Base-by-base conservation (phyloP, 1,140 invertebrate genomes). In the Apocrypta bakeri region DNA sequence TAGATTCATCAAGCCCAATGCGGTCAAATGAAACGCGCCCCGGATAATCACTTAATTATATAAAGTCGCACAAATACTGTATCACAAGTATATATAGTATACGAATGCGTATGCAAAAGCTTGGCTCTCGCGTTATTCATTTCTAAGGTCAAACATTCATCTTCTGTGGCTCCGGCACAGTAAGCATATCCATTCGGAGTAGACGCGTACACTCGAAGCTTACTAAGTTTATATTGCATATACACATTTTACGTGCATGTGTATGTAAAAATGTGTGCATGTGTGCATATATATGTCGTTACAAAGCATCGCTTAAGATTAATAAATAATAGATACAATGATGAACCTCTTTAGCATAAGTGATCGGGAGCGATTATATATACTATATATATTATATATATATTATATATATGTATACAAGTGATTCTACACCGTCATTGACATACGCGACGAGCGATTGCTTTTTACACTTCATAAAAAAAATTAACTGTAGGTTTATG, bases 61-160 rank as follows among this genome's bases (percentile, higher is more conserved):
- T 64, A 64, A 64, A n/a, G n/a, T n/a, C n/a, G n/a, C n/a, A n/a
- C n/a, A n/a, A n/a, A n/a, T n/a, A n/a, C n/a, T n/a, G n/a, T n/a
- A n/a, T n/a, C n/a, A n/a, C n/a, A n/a, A n/a, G n/a, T n/a, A n/a
- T n/a, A n/a, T n/a, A n/a, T n/a, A n/a, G n/a, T n/a, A n/a, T n/a
- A n/a, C n/a, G n/a, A n/a, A n/a, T n/a, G n/a, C n/a, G n/a, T n/a
- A n/a, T n/a, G n/a, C n/a, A n/a, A n/a, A n/a, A 24, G 40, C 40
- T 42, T 17, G 24, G 63, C 9, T 7, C 48, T 56, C 17, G 63
- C 9, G 24, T 66, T 66, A 66, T 66, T 66, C 25, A 66, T 66
- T 66, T 66, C 63, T 66, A 66, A 66, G 63, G 63, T 66, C 63
- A 66, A 66, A 24, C 63, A 66, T 66, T 21, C 63, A 27, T 66